phyloP scores from a whole-genome alignment of 2,888 invertebrate species.

The Conistra vaccinii region DNA sequence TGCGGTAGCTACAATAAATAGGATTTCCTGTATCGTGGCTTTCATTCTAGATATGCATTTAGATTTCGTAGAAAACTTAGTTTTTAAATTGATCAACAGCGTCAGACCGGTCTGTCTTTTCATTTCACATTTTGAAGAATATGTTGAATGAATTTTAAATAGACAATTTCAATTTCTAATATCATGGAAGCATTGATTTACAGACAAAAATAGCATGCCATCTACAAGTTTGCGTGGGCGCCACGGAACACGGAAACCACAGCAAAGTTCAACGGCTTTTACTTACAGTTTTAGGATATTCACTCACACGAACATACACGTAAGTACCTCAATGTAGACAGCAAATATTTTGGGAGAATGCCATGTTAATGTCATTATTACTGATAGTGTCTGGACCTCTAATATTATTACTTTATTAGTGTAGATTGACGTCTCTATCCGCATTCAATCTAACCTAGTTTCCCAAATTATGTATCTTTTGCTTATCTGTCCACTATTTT shows the following conservation, averaged over 20 bases:
- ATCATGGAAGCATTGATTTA: not conserved
- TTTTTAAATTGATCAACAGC: not conserved
- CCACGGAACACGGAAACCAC: conserved; percentile 28
- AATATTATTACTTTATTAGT: too few species aligned
- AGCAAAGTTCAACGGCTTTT: conserved; percentile 60
- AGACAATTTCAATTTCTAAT: conserved; percentile 12
- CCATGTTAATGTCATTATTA: too few species aligned
- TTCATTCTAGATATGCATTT: not conserved
- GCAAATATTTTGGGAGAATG: too few species aligned
- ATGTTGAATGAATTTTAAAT: not conserved
- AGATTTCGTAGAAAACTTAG: not conserved
- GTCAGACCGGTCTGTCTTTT: not conserved
- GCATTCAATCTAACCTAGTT: conserved; percentile 6
- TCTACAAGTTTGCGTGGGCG: conserved; percentile 30
- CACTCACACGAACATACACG: conserved; percentile 10
- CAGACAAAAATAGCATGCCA: conserved; percentile 30
- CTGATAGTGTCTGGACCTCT: too few species aligned
- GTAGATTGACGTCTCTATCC: not conserved
- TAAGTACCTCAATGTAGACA: too few species aligned
- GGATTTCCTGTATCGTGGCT: not conserved
- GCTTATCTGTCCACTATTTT: conserved; percentile 35
- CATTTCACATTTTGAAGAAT: not conserved
- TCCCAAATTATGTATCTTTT: not conserved
- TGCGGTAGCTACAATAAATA: not conserved
- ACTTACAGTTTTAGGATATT: conserved; percentile 26